A percentile compares a stretch with the other conserved stretches of the same genome.
phyloP scores from a whole-genome alignment of 2,888 invertebrate species.

The Nezara viridula region DNA sequence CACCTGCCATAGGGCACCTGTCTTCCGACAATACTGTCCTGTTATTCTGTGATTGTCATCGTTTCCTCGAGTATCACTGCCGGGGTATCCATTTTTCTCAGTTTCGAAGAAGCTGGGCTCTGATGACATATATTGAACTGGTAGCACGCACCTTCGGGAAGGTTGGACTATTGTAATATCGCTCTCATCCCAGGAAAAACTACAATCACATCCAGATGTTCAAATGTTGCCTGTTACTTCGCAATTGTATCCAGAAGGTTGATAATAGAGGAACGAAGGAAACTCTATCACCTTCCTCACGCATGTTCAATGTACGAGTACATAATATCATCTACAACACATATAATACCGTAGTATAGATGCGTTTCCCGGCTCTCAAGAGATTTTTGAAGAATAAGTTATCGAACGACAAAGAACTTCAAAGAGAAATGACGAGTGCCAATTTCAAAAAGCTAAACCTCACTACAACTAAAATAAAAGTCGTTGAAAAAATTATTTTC shows the following conservation, averaged over 20 bases:
- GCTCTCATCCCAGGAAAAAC: background rate
- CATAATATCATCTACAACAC: too few species aligned
- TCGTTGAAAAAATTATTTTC: too few species aligned
- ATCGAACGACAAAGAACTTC: too few species aligned
- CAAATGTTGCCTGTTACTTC: background rate
- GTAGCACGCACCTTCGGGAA: background rate
- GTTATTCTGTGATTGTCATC: background rate
- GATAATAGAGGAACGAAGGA: background rate
- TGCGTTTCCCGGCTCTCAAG: too few species aligned
- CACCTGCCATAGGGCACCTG: slow-evolving; percentile 2
- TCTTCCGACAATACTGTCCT: background rate
- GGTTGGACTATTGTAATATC: background rate
- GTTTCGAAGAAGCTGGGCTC: background rate
- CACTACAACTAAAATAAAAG: too few species aligned
- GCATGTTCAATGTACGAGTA: background rate
- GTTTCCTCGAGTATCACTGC: background rate
- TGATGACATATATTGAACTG: background rate
- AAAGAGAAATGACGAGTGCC: too few species aligned
- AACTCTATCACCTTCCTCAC: background rate
- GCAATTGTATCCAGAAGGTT: background rate
- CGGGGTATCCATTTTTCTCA: background rate
- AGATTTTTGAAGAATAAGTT: too few species aligned
- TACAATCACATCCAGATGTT: background rate
- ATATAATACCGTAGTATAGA: too few species aligned
- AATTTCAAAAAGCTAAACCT: too few species aligned